These are phyloP conservation scores for Lasiurus borealis DNA, from an alignment of 2,113 vertebrate species.

Conservation along the genomic window DNA sequence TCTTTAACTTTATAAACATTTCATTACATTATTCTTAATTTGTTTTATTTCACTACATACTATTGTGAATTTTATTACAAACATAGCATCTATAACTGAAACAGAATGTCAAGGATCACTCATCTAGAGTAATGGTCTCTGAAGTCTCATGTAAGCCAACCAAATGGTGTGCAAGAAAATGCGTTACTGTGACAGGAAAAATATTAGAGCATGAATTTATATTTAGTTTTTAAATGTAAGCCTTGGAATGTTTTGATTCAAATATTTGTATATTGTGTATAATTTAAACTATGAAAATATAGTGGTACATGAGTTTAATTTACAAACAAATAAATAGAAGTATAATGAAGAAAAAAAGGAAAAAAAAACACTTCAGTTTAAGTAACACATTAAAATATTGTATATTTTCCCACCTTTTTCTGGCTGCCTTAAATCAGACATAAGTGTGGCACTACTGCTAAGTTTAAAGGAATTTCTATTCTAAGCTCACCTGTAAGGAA, in stretches of 20 bases:
- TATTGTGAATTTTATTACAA: not conserved
- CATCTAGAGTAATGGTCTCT: slow-evolving; percentile 2
- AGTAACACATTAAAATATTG: not conserved
- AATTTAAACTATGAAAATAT: not conserved
- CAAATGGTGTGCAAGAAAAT: not conserved
- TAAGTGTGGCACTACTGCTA: not conserved
- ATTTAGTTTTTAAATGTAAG: not conserved
- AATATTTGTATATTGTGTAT: not conserved
- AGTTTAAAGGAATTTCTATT: not conserved
- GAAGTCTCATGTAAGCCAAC: not conserved
- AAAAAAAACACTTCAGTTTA: not conserved
- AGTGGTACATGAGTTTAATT: not conserved
- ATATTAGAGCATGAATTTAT: not conserved
- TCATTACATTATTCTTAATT: not conserved
- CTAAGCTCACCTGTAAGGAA: not conserved
- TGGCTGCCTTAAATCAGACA: not conserved
- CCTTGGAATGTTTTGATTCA: not conserved
- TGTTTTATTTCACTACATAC: not conserved
- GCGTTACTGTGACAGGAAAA: not conserved
- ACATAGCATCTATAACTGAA: not conserved
- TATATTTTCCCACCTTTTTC: not conserved
- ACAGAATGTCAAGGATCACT: not conserved
- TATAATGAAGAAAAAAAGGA: not conserved
- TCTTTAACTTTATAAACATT: too few relatives aligned
- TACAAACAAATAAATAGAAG: not conserved